Conservation (phyloP, 2,888 invertebrate species). For the Drosophila greeni region DNA sequence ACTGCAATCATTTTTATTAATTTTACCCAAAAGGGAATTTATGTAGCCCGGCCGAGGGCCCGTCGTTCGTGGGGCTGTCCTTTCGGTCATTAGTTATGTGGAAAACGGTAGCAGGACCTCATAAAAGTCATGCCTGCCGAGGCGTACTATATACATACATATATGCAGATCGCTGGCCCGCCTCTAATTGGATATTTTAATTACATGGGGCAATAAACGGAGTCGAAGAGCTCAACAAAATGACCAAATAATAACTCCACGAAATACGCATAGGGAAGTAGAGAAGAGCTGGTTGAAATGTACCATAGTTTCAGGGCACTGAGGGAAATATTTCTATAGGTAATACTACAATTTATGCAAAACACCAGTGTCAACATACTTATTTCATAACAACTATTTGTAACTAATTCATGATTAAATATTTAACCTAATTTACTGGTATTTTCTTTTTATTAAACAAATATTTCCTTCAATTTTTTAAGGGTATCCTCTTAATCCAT, state of each 20-base stretch:
- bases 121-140: slow-evolving; percentile 44
- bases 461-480: background rate
- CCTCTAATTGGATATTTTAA: slow-evolving; percentile 70
- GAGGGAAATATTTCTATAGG: slow-evolving; percentile 15
- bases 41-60: slow-evolving; percentile 48
- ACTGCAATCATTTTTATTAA: slow-evolving; percentile 71
- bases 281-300: background rate
- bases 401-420: too few species aligned
- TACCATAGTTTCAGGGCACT: slow-evolving; percentile 8
- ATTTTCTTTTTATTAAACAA: too few species aligned
- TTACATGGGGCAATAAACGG: slow-evolving; percentile 56
- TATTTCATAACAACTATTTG: too few species aligned
- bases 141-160: slow-evolving; percentile 4
- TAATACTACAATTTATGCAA: too few species aligned
- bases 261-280: slow-evolving; percentile 26
- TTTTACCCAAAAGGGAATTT: slow-evolving; percentile 68
- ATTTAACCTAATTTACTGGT: too few species aligned
- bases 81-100: slow-evolving; percentile 44
- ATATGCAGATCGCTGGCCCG: slow-evolving; percentile 35
- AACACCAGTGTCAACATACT: too few species aligned
- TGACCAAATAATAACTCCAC: slow-evolving; percentile 58
- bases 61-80: slow-evolving; percentile 13
- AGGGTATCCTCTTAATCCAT: background rate
- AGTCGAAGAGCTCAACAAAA: slow-evolving; percentile 34
- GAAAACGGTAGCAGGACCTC: slow-evolving; percentile 39